Percentiles rank a stretch among this genome's conserved stretches.
phyloP scores from a whole-genome alignment of 2,113 vertebrate species.

The Bubo bubo region DNA sequence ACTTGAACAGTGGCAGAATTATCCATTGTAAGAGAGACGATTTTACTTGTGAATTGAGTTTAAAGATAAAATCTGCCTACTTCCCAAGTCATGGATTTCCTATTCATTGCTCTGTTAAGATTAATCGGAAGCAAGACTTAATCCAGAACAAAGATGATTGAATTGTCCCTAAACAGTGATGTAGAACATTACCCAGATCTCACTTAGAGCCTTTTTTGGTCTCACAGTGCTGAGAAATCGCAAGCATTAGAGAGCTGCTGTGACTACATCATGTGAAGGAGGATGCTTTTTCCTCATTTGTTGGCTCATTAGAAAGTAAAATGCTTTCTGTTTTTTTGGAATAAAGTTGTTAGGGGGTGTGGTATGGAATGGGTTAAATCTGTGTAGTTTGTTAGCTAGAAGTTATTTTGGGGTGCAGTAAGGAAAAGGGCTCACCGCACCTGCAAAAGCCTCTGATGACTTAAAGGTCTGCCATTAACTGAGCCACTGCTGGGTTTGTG shows the following conservation, averaged over 20 bases:
- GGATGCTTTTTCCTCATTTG: neutral
- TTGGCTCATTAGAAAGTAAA: neutral
- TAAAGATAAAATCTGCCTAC: slow-evolving; percentile 44
- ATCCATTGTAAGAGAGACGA: neutral
- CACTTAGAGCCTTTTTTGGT: neutral
- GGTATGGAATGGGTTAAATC: neutral
- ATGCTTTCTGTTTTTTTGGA: neutral
- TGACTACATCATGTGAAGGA: neutral
- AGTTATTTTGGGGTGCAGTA: neutral
- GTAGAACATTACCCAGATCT: neutral
- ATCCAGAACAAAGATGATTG: slow-evolving; percentile 43
- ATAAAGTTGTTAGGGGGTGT: neutral
- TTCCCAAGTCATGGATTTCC: neutral
- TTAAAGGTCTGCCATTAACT: neutral
- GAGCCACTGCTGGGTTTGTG: neutral
- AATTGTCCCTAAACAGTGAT: slow-evolving; percentile 38
- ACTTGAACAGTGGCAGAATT: slow-evolving; percentile 4
- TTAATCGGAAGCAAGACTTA: slow-evolving; percentile 36
- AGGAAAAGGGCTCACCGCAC: neutral
- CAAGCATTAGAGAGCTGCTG: neutral
- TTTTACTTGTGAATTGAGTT: slow-evolving; percentile 52
- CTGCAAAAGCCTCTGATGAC: neutral
- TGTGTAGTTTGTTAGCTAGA: neutral
- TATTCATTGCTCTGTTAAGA: slow-evolving; percentile 36
- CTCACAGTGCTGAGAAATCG: neutral